Percentiles rank a stretch among this genome's conserved stretches.
Evolutionary conservation across 2,113 vertebrate species (phyloP).

Genomic region (Cochlearius cochlearius): DNA sequence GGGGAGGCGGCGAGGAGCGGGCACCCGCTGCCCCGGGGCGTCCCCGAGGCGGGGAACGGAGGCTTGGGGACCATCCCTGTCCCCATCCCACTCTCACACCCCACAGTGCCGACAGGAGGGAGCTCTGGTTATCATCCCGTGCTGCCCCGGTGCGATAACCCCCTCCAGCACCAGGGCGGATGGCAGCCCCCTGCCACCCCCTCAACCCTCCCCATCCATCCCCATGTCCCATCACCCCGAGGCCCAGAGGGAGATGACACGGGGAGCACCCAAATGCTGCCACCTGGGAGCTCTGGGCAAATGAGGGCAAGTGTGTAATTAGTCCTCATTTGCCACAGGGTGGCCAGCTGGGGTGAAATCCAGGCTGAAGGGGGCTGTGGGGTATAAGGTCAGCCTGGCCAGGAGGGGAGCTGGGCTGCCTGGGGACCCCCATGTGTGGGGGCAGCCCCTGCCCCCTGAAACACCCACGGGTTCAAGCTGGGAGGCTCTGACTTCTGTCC

Average conservation of each 20-base stretch:
- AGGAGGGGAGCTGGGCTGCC: not conserved
- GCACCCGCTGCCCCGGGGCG: not conserved
- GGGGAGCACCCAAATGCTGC: fast-evolving
- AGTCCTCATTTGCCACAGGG: not conserved
- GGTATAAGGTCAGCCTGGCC: not conserved
- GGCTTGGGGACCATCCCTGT: not conserved
- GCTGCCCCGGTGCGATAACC: not conserved
- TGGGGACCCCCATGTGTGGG: fast-evolving
- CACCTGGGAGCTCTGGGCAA: not conserved
- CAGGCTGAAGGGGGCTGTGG: not conserved
- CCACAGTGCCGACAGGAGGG: not conserved
- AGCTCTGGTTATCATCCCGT: slow-evolving; percentile 57
- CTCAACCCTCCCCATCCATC: not conserved
- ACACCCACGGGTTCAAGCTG: not conserved
- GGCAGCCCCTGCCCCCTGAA: not conserved
- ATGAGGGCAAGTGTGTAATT: not conserved
- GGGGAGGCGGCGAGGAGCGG: not conserved
- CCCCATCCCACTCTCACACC: not conserved
- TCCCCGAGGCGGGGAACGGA: not conserved
- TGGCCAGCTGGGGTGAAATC: not conserved
- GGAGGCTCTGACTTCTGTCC: not conserved
- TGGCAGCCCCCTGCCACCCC: not conserved
- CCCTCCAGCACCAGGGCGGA: not conserved
- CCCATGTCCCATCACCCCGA: not conserved
- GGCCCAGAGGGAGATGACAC: fast-evolving